Evolutionary conservation across 2,888 invertebrate species (phyloP).

Genomic region (Cataglyphis cursor): DNA sequence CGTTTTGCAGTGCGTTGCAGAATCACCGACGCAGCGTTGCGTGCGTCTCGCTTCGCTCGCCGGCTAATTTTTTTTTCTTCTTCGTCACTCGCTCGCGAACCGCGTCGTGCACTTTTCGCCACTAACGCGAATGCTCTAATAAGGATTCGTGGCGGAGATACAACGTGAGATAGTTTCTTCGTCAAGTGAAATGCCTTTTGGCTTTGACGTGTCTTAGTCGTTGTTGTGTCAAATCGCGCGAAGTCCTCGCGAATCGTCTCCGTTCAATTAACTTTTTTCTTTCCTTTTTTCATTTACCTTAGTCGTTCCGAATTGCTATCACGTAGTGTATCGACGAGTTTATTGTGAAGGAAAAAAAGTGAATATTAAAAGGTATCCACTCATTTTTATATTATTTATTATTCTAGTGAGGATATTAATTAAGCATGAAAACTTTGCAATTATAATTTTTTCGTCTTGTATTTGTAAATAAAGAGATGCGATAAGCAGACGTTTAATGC

Average conservation of each 20-base stretch:
- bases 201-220: neutral
- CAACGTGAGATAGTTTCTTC: conserved; percentile 7
- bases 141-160: conserved; percentile 5
- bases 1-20: conserved; percentile 16
- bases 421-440: neutral
- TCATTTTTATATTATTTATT: neutral
- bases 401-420: neutral
- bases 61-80: conserved; percentile 53
- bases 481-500: neutral
- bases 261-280: conserved; percentile 22
- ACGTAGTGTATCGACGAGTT: neutral
- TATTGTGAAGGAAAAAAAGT: neutral
- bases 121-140: conserved; percentile 5
- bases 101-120: conserved; percentile 51
- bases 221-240: conserved; percentile 8
- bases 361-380: neutral
- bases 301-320: neutral
- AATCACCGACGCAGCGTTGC: conserved; percentile 68
- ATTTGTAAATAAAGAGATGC: neutral
- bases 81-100: conserved; percentile 65
- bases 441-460: neutral
- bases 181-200: neutral
- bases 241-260: conserved; percentile 1
- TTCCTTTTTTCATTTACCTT: conserved; percentile 8
- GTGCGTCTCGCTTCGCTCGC: conserved; percentile 79